These are phyloP conservation scores for Anabas testudineus DNA, from an alignment of 2,797 vertebrate species.

Conservation along the genomic window DNA sequence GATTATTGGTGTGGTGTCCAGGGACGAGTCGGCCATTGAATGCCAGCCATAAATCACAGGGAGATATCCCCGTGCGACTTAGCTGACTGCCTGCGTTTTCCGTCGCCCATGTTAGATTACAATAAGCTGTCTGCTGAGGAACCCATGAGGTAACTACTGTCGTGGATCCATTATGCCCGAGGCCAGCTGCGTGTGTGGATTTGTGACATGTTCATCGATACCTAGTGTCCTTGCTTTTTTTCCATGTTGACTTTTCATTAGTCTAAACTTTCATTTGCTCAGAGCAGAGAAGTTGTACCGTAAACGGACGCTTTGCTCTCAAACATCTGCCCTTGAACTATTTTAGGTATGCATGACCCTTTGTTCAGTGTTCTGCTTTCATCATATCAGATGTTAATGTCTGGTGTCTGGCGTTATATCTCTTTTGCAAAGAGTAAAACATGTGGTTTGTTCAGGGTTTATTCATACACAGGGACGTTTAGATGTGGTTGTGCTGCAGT, in stretches of 20 bases:
- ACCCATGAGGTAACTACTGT: constrained; percentile 58
- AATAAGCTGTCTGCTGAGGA: constrained; percentile 61
- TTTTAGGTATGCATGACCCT: constrained; percentile 35
- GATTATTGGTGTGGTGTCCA: constrained; percentile 70
- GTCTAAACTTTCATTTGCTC: constrained; percentile 30
- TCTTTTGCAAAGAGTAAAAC: constrained; percentile 17
- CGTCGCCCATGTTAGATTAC: constrained; percentile 60
- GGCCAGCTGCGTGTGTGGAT: constrained; percentile 30
- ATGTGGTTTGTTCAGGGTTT: constrained; percentile 10
- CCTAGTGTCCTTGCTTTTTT: constrained; percentile 22
- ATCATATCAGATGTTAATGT: constrained; percentile 26
- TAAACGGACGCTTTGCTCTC: constrained; percentile 26
- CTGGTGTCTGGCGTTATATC: constrained; percentile 30
- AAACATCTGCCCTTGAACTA: constrained; percentile 34
- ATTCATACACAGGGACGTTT: constrained; percentile 1
- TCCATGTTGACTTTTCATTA: constrained; percentile 37
- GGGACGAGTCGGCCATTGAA: constrained; percentile 62
- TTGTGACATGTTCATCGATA: constrained; percentile 3
- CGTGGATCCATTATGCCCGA: constrained; percentile 40
- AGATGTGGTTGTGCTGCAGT: background rate
- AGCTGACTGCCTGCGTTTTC: constrained; percentile 50
- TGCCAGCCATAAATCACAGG: constrained; percentile 72
- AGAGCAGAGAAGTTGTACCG: constrained; percentile 31
- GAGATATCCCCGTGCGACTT: constrained; percentile 60
- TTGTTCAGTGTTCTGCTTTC: constrained; percentile 42